Base-by-base conservation (phyloP, 2,113 vertebrate species). In the Forbesichthys papilliferus region DNA sequence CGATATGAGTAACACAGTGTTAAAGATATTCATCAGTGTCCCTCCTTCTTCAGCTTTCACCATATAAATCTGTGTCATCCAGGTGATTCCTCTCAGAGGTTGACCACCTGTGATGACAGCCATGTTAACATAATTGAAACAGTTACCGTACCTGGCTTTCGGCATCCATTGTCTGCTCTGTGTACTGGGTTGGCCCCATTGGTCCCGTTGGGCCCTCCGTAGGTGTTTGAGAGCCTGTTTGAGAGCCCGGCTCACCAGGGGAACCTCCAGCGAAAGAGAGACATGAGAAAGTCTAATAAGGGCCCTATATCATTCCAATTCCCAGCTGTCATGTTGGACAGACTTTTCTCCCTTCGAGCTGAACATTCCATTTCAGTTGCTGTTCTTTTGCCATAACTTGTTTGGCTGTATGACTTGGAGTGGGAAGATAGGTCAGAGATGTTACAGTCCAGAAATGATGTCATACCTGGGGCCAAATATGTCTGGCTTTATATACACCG, bases 161-260 rank as follows among this genome's bases (percentile, higher is more conserved):
- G 16, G 88, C 89, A 89, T 99, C 95, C 3, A 95, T 86, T 5
- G 96, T 96, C 86, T 97, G 95, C 79, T 97, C 95, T 0, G 87
- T 88, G 75, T 95, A 96, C 71, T 98, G 95, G 0, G 92, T 78
- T 69, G 93, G 87, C 0, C 90, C 82, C 69, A 85, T 81, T 63
- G 85, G 85, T 64, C 93, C 89, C 0, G 66, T 47, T 33, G 93
- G 93, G 2, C 87, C 89, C 79, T 92, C 94, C 76, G 88, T 66
- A 12, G 84, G 47, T 10, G 83, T 70, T 70, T 62, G 71, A 42
- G 88, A 91, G 16, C 77, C 89, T 64, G 83, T 70, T 70, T 62
- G 71, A 42, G 88, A 91, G 16, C 77, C 88, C 62, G 85, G 63
- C 69, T 86, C 88, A 48, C 77, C 86, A 20, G 52, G 81, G 46